These are phyloP conservation scores for Sylvia atricapilla DNA, from an alignment of 2,113 vertebrate genomes.

Conservation along the genomic window DNA sequence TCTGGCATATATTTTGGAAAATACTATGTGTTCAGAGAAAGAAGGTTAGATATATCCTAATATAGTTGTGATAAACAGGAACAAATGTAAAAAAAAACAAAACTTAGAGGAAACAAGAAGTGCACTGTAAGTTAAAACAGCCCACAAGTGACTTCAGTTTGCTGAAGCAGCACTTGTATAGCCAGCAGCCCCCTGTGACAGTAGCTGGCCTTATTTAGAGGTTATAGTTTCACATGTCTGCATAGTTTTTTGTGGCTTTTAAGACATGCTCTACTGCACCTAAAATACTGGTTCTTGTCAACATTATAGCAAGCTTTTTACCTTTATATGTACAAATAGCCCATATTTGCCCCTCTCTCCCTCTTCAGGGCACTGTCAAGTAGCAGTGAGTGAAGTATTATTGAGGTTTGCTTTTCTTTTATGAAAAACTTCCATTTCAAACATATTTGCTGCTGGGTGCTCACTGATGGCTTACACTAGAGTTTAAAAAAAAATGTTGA, in stretches of 20 bases:
- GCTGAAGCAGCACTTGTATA: neutral
- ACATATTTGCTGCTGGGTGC: neutral
- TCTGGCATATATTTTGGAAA: conserved; percentile 35
- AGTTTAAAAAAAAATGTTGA: neutral
- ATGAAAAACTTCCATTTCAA: neutral
- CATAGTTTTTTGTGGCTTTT: neutral
- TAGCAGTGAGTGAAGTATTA: neutral
- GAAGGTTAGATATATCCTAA: neutral
- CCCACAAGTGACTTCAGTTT: neutral
- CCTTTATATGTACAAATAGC: neutral
- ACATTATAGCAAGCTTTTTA: neutral
- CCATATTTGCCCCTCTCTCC: neutral
- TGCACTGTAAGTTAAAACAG: neutral
- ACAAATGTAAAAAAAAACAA: neutral
- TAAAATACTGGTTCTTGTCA: neutral
- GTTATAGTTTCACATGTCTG: neutral
- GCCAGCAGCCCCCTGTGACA: neutral
- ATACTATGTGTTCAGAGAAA: neutral
- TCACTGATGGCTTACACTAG: neutral
- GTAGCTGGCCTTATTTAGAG: neutral
- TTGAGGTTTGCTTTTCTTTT: neutral
- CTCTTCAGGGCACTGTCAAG: neutral
- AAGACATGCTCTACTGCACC: neutral
- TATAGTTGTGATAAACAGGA: neutral
- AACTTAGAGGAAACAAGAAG: neutral